A percentile compares a stretch with the other conserved stretches of the same genome.
phyloP scores from a whole-genome alignment of 2,797 vertebrate species.

The Acrossocheilus wenchowensis region DNA sequence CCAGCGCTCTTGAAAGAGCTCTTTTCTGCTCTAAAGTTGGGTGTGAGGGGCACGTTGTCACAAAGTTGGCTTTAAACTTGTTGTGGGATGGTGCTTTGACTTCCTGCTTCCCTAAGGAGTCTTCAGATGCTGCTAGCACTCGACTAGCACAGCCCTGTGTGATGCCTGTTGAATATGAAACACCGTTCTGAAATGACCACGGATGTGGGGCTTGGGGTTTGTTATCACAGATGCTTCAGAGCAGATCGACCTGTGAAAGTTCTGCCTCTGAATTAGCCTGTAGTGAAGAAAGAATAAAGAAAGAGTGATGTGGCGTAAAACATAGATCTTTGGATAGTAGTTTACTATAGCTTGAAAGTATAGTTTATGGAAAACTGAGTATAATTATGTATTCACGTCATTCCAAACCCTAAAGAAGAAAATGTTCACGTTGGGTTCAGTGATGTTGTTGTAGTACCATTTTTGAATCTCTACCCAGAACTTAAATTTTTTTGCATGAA shows the following conservation, averaged over 20 bases:
- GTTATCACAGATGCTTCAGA: conserved; percentile 33
- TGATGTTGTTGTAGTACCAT: background rate
- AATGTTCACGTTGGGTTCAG: background rate
- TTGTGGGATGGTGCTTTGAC: conserved; percentile 45
- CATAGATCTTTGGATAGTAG: background rate
- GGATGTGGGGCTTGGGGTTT: conserved; percentile 40
- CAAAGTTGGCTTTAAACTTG: conserved; percentile 52
- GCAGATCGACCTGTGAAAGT: background rate
- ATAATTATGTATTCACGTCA: background rate
- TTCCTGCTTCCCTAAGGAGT: conserved; percentile 44
- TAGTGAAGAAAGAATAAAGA: background rate
- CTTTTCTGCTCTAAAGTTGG: conserved; percentile 52
- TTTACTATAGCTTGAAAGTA: too few relatives aligned
- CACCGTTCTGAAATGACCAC: conserved; percentile 47
- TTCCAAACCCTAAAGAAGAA: background rate
- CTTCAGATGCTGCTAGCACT: conserved; percentile 22
- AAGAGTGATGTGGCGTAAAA: background rate
- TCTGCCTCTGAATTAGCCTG: background rate
- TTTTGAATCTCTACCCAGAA: background rate
- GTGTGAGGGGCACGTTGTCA: conserved; percentile 50
- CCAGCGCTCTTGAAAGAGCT: conserved; percentile 64
- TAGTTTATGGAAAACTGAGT: background rate
- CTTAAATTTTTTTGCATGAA: background rate
- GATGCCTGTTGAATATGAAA: conserved; percentile 44
- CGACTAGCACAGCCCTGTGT: background rate